Evolutionary conservation across 2,888 invertebrate species (phyloP), one percentile per base, ranked within the genome.

Genomic region (Philopedon plagiatum): DNA sequence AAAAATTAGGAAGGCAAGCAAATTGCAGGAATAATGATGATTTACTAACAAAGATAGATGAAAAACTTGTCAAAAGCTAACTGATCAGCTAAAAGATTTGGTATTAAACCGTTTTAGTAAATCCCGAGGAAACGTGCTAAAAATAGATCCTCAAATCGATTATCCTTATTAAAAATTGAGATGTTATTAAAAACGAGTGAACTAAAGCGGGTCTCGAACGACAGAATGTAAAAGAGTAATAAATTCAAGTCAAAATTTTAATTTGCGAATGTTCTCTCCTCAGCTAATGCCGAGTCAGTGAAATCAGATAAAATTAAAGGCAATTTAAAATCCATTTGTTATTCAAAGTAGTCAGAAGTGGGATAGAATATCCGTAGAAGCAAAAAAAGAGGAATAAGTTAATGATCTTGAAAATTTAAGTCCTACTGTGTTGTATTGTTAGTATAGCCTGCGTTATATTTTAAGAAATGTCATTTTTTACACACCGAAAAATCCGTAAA

Each of bases 291-390:
- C 2, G 18, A 29, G 29, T 41, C 23, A 46, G 41, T 29, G 46
- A 46, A 61, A 46, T 39, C 61, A 32, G 32, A 61, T n/a, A 41
- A 44, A 61, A 46, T 61, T 29, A 61, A 46, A 61, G 32, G 61
- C 46, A 26, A 46, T 61, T 61, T 61, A 61, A 61, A 61, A 61
- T 15, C 46, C 29, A 61, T 61, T 61, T 61, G 61, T 46, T 46
- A 61, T 61, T 60, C n/a, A 11, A 15, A 39, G 21, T 21, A 23
- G 21, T 46, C 46, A 23, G 46, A 46, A 46, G 23, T 46, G 0
- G 46, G 46, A 46, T 23, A 11, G 46, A 19, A 46, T 23, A 18
- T 44, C 4, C 19, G 4, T 9, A 46, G 13, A 39, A 26, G n/a
- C 0, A n/a, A 15, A 39, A 39, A 5, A 39, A n/a, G n/a, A 5